Base-by-base conservation (phyloP, 2,888 invertebrate genomes). In the Shargacucullia verbasci region DNA sequence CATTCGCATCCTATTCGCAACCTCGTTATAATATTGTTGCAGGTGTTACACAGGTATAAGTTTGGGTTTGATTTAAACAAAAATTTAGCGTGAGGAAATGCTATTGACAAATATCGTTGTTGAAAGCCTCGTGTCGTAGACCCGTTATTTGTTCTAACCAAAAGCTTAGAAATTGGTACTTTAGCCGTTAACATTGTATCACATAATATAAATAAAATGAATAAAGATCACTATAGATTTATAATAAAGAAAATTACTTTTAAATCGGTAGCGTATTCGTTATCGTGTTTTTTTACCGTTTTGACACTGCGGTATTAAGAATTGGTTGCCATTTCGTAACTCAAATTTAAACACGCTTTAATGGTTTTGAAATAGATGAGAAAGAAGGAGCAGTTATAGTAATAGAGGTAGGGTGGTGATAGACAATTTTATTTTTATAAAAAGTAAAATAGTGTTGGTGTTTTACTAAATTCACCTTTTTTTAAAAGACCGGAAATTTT, bases 71-170 rank as follows among this genome's bases (percentile, higher is more conserved):
- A 3, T 20, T 3, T 20, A 20, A 20, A 29, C 29, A 1, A 7
- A 27, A 27, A 27, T 27, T 27, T 27, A 27, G 4, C 27, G 7
- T 29, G 29, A 29, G 29, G 2, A 29, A 9, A 29, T 1, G 9
- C 9, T 7, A 29, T 9, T 1, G 9, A 29, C 29, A 29, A 29
- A 4, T 4, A 29, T 29, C 29, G 29, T 29, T 9, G 10, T 40
- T 41, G 14, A 1, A 25, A 41, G 44, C 12, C 10, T 3, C 6
- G 33, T 39, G 43, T 10, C 13, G 49, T 57, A 41, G 34, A 34
- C 56, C 69, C 61, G 44, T 76, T 78, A 73, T 81, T 74, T 79
- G 74, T 68, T 50, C 63, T 75, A 73, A 81, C 73, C 70, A 68
- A 69, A 46, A 70, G 54, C 74, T 64, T 59, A 38, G 4, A 40